Evolutionary conservation across 2,113 vertebrate species (phyloP).

Genomic region (Myotis davidii): DNA sequence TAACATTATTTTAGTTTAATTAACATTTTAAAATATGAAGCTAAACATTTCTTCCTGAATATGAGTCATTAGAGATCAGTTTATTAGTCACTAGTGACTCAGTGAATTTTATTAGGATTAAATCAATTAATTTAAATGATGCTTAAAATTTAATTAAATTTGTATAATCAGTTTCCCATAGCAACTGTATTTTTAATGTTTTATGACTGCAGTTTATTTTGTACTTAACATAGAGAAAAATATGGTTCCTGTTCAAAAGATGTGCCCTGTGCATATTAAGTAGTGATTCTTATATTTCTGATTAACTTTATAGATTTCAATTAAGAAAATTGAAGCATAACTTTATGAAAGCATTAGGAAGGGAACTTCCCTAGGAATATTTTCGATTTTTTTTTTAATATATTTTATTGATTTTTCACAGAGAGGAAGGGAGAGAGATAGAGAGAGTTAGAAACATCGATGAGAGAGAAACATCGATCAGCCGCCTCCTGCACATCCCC

Average conservation of each 20-base stretch:
- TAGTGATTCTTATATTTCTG: conserved; percentile 6
- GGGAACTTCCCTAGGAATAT: not conserved
- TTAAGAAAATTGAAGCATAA: not conserved
- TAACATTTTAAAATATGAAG: conserved; percentile 9
- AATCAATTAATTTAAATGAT: not conserved
- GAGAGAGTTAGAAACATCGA: no score
- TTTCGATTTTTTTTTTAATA: not conserved
- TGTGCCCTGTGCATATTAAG: not conserved
- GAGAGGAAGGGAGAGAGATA: no score
- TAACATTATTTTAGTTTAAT: not conserved
- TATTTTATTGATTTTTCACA: no score
- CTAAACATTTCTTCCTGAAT: conserved; percentile 32
- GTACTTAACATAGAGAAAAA: not conserved
- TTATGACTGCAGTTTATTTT: not conserved
- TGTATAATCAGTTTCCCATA: not conserved
- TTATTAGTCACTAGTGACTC: not conserved
- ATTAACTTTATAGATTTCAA: conserved; percentile 22
- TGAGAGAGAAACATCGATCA: no score
- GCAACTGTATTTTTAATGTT: not conserved
- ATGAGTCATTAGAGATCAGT: conserved; percentile 15
- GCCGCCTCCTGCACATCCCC: no score
- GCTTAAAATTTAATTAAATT: conserved; percentile 38
- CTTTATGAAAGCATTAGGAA: not conserved
- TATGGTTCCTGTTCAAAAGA: not conserved
- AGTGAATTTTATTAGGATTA: conserved; percentile 18